Evolutionary conservation across 2,113 vertebrate species (phyloP), one percentile per base, ranked within the genome.

Genomic region (Aplodontia rufa): DNA sequence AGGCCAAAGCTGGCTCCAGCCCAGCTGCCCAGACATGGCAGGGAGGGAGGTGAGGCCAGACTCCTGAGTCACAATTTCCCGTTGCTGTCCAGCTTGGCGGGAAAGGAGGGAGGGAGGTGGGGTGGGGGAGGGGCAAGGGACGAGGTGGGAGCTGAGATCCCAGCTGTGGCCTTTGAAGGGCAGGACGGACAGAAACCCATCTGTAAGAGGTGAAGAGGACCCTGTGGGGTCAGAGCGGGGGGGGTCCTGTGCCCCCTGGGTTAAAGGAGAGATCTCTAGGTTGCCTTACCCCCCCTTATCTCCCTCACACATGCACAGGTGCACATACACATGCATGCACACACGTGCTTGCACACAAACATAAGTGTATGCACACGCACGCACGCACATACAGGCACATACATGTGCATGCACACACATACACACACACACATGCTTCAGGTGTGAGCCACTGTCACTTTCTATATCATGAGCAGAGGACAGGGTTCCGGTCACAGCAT

Each of bases 51-150:
- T 19, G 6, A 32, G 86, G 91, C 93, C 96, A 94, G 96, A 92
- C 85, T 96, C 96, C 90, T 97, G 97, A 97, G 97, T 96, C 96
- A 97, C 90, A 49, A 58, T 72, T 97, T 97, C 97, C 95, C 69
- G 55, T 47, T 2, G 35, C 83, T 95, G 93, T 87, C 96, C 93
- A 83, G 58, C 89, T 58, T 51, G 95, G 97, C 79, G 32, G 95
- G 96, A 92, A 86, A 40, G 13, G 32, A 20, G 71, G 85, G 68
- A 72, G 79, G 86, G 86, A n/a, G n/a, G 35, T 53, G 85, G 94
- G 47, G 62, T 19, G 64, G 71, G 69, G 60, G 47, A 71, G 24
- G 37, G n/a, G n/a, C n/a, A n/a, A n/a, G n/a, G n/a, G n/a, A n/a
- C n/a, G 47, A 71, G 24, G 37, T 45, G 49, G 10, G n/a, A n/a